Evolutionary conservation across 2,113 vertebrate species (phyloP).

Genomic region (Budorcas taxicolor): DNA sequence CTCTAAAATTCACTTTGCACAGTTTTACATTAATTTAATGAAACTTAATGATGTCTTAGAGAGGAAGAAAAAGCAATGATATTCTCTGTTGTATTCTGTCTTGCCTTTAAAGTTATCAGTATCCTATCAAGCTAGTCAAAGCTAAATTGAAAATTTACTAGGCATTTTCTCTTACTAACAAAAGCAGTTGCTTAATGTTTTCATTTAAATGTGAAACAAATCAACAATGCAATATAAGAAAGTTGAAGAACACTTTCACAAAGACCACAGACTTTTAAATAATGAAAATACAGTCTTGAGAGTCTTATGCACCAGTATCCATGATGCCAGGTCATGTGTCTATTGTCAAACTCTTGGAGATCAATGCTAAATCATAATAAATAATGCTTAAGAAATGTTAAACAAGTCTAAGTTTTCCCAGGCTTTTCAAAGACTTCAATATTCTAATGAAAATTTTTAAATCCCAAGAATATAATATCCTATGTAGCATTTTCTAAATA

Average conservation of each 20-base stretch:
- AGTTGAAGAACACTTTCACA: not conserved
- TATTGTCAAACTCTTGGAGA: not conserved
- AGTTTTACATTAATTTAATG: not conserved
- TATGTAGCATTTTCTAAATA: not conserved
- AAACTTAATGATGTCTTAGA: not conserved
- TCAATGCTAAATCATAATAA: not conserved
- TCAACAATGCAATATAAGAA: not conserved
- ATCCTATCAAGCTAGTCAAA: not conserved
- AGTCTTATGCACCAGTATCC: too few species aligned
- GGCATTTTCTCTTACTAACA: conserved; percentile 12
- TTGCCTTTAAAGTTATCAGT: not conserved
- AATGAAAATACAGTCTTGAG: not conserved
- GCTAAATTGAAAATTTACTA: not conserved
- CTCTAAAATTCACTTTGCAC: not conserved
- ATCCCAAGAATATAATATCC: not conserved
- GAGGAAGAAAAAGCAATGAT: not conserved
- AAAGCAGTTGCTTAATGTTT: conserved; percentile 19
- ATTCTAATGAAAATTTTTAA: not conserved
- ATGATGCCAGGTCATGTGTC: not conserved
- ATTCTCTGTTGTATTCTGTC: not conserved
- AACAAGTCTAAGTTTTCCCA: not conserved
- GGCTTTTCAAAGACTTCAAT: not conserved
- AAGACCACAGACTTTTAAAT: not conserved
- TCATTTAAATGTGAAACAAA: conserved; percentile 33
- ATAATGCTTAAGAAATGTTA: not conserved